Percentiles rank a stretch among this genome's conserved stretches.
phyloP scores from a whole-genome alignment of 2,797 vertebrate species.

The Pantherophis alleghaniensis region DNA sequence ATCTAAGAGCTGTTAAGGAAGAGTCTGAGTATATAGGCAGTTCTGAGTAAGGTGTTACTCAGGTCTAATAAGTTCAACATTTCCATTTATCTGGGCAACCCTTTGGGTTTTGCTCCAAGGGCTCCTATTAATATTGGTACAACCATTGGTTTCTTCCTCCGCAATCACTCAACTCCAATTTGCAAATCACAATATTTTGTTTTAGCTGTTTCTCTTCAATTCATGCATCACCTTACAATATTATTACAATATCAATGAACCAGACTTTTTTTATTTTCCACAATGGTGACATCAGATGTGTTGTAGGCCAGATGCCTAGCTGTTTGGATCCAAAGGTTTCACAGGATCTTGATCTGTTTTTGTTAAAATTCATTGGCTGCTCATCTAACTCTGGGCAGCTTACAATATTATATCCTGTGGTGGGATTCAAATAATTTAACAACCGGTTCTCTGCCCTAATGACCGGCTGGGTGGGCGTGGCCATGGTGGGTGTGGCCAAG shows the following conservation, averaged over 20 bases:
- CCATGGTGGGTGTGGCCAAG: too few relatives aligned
- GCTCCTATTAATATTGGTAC: not conserved
- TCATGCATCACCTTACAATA: too few relatives aligned
- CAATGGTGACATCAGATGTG: too few relatives aligned
- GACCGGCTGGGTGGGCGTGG: too few relatives aligned
- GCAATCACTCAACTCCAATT: not conserved
- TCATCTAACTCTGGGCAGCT: not conserved
- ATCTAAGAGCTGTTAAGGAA: not conserved
- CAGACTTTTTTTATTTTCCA: too few relatives aligned
- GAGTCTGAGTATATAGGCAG: not conserved
- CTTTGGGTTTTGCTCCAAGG: not conserved
- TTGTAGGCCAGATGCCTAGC: too few relatives aligned
- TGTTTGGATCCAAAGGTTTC: too few relatives aligned
- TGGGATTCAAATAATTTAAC: too few relatives aligned
- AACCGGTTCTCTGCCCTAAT: too few relatives aligned
- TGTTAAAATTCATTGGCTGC: not conserved
- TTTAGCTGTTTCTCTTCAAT: too few relatives aligned
- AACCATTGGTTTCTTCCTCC: not conserved
- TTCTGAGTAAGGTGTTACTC: not conserved
- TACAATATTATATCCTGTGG: not conserved
- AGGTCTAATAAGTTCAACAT: not conserved
- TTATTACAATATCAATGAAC: too few relatives aligned
- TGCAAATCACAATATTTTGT: not conserved
- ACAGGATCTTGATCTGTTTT: too few relatives aligned
- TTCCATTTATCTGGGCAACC: not conserved